Percentiles rank a stretch among this genome's conserved stretches.
Evolutionary conservation across 92 coral and sea anemone species (phyloP).

Genomic region (Pocillopora meandrina): DNA sequence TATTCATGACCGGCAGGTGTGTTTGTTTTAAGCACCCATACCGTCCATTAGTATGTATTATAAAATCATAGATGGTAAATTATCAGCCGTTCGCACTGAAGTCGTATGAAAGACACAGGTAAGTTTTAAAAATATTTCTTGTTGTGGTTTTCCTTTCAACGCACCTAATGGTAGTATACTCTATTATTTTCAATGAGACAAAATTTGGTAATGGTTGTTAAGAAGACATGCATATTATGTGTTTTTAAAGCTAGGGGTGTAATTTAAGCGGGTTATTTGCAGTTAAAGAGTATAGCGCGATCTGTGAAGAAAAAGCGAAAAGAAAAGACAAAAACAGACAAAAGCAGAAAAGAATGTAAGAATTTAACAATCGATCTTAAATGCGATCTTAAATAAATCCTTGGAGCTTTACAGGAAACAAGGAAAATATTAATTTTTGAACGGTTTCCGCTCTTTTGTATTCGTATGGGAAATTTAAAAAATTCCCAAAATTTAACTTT

Average conservation of each 20-base stretch:
- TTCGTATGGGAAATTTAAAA: neutral
- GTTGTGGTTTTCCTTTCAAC: neutral
- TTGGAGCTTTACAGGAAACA: neutral
- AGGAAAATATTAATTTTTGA: neutral
- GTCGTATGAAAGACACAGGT: neutral
- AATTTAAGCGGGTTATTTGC: neutral
- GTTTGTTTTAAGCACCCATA: neutral
- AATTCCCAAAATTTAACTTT: neutral
- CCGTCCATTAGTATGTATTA: neutral
- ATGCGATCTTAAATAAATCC: too few species aligned
- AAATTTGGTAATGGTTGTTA: neutral
- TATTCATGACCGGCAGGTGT: constrained; percentile 24
- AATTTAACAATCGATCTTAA: too few species aligned
- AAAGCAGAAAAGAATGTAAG: too few species aligned
- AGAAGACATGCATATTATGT: neutral
- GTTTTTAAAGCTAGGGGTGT: neutral
- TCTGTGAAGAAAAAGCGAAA: too few species aligned
- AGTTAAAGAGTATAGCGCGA: neutral
- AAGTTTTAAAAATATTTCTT: neutral
- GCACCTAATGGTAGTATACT: neutral
- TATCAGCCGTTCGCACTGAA: neutral
- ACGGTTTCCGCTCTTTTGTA: neutral
- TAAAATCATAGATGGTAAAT: neutral
- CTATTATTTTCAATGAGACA: neutral
- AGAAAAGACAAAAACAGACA: too few species aligned